Conservation (phyloP, 1,140 invertebrate species). For the Nasonia longicornis region DNA sequence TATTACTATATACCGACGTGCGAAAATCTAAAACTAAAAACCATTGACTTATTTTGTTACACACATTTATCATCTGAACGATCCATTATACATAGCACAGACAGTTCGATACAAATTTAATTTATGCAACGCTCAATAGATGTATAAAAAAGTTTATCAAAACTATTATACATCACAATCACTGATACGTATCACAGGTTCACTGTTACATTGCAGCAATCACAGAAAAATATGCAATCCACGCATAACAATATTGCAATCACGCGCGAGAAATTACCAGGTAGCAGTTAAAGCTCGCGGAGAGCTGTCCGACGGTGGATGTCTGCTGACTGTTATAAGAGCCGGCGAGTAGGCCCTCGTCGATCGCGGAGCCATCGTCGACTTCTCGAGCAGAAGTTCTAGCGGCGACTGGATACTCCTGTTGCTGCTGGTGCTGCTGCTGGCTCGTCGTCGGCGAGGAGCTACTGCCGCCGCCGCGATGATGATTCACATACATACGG, state of each 20-base stretch:
- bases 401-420: not conserved
- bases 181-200: not conserved
- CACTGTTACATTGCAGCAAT: not conserved
- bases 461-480: not conserved
- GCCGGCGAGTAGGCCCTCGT: not conserved
- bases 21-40: no score
- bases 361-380: not conserved
- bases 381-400: not conserved
- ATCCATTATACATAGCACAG: no score
- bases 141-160: no score
- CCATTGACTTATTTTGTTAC: no score
- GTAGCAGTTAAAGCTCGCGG: not conserved
- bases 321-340: not conserved
- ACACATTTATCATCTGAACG: no score
- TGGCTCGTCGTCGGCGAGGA: not conserved
- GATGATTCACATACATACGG: slow-evolving; percentile 30
- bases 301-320: not conserved
- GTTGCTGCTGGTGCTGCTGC: not conserved
- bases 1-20: no score
- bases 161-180: no score
- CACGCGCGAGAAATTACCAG: slow-evolving; percentile 4
- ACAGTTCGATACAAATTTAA: no score
- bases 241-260: not conserved
- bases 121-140: no score
- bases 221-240: not conserved